phyloP scores from a whole-genome alignment of 2,888 invertebrate species.

The Pristionchus fissidentatus region DNA sequence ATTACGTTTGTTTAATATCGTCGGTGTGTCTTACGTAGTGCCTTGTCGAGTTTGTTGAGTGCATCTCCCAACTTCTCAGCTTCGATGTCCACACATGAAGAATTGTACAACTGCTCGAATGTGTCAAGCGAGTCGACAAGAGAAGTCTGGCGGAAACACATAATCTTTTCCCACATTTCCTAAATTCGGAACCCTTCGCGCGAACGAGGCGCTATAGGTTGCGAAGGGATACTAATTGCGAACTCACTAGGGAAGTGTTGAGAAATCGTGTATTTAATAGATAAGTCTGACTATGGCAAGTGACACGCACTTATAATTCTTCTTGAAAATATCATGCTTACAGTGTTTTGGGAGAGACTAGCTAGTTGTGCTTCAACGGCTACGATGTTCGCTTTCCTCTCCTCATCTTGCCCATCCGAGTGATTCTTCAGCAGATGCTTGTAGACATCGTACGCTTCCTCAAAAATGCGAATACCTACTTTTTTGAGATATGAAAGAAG shows the following conservation, averaged over 20 bases:
- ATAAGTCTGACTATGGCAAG: neutral
- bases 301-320: no score
- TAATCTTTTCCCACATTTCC: no score
- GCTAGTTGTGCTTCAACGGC: conserved; percentile 89
- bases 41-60: conserved; percentile 84
- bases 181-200: no score
- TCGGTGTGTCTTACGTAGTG: conserved; percentile 75
- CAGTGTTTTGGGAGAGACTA: neutral
- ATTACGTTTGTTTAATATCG: no score
- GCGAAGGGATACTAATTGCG: no score
- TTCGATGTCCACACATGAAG: conserved; percentile 85
- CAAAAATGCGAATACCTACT: no score
- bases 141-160: no score
- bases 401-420: conserved; percentile 93
- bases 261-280: no score
- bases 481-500: no score
- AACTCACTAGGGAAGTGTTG: no score
- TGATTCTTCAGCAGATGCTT: conserved; percentile 60
- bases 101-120: conserved; percentile 93
- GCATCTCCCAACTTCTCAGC: conserved; percentile 84
- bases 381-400: conserved; percentile 92
- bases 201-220: no score
- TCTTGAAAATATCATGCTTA: no score
- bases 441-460: conserved; percentile 69
- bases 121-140: conserved; percentile 79